Evolutionary conservation across 2,113 vertebrate species (phyloP).

Genomic region (Myrmecophaga tridactyla): DNA sequence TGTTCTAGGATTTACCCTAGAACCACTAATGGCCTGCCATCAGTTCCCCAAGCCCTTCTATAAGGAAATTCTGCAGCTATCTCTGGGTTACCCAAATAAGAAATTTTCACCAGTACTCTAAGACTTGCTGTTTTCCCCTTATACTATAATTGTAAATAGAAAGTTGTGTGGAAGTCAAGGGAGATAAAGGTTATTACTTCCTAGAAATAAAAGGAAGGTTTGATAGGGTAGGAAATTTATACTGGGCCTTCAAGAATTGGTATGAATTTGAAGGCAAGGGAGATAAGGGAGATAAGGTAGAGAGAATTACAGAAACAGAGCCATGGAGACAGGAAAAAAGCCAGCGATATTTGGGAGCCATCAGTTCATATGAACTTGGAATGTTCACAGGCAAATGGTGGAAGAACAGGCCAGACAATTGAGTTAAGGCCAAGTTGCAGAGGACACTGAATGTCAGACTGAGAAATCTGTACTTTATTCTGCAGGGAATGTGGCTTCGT

Average conservation of each 20-base stretch:
- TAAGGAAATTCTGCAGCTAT: not conserved
- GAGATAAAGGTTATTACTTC: not conserved
- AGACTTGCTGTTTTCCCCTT: not conserved
- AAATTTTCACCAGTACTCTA: not conserved
- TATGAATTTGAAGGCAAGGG: not conserved
- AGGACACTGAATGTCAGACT: not conserved
- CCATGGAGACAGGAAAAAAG: not conserved
- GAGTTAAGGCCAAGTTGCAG: not conserved
- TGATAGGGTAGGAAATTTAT: not conserved
- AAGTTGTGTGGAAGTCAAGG: not conserved
- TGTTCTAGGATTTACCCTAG: not conserved
- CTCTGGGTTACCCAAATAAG: not conserved
- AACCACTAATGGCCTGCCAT: not conserved
- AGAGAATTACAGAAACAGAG: not conserved
- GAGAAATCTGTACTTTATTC: not conserved
- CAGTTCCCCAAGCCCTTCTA: not conserved
- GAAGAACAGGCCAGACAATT: not conserved
- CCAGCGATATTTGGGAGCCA: not conserved
- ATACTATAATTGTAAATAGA: not conserved
- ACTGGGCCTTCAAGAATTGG: not conserved
- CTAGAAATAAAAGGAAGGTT: not conserved
- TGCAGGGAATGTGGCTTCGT: not conserved
- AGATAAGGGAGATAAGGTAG: not conserved
- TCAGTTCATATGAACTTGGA: not conserved
- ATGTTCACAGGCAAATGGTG: not conserved